Base-by-base conservation (phyloP, 2,888 invertebrate species). In the Cerastis rubricosa region DNA sequence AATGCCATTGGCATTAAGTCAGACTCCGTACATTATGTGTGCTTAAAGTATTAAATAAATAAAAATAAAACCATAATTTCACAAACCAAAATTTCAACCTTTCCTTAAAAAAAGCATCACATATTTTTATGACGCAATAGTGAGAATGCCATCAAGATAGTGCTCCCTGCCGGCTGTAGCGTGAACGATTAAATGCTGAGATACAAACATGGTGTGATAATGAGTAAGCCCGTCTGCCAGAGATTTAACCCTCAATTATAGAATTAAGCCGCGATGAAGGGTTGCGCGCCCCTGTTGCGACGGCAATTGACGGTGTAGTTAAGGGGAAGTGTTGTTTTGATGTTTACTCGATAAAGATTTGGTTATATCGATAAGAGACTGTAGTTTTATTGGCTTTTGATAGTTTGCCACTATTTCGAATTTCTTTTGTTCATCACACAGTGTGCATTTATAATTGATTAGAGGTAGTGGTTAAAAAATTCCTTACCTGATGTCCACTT, bases 241-340 rank as follows among this genome's bases (percentile, higher is more conserved):
- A 92, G 96, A 94, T 95, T 96, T 96, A 95, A 95, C 96, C 96
- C 96, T 96, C 96, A 96, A 96, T 96, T 96, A 96, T 96, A 92
- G 94, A 95, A 96, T 96, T 96, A 96, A 95, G 94, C 93, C 89
- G 90, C 90, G 92, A 84, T 94, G 95, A 96, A 96, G 96, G 96
- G 96, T 95, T 95, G 91, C 85, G 90, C 85, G 86, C 91, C 94
- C 94, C 93, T 91, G 92, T 88, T 86, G 92, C 86, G 92, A 90
- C 87, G 91, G 86, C 91, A 90, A 93, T 93, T 91, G 90, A 91
- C 85, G 85, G 76, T 71, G 74, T 88, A 92, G 90, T 81, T 91
- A 74, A 85, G 90, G 14, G 64, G 4, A 25, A 45, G 43, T 47
- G 22, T 11, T 67, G 69, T 43, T 17, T 74, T 57, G 67, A 69